Percentiles rank a stretch among this genome's conserved stretches.
phyloP scores from a whole-genome alignment of 2,113 vertebrate genomes.

The Chroicocephalus ridibundus region DNA sequence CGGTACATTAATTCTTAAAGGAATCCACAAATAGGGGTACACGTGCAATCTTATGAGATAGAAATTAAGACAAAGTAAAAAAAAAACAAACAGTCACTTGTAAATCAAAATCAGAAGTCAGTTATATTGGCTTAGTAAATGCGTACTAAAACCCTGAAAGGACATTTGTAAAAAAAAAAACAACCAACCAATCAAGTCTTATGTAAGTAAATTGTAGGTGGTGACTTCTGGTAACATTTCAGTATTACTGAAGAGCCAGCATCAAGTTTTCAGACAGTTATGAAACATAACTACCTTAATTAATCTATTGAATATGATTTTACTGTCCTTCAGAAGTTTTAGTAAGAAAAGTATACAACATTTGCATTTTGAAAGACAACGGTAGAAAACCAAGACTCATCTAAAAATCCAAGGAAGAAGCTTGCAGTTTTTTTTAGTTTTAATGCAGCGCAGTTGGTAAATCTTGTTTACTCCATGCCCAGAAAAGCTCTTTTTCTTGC shows the following conservation, averaged over 20 bases:
- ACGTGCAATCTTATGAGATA: not conserved
- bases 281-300: not conserved
- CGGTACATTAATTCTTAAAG: not conserved
- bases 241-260: not conserved
- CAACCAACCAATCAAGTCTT: too few species aligned
- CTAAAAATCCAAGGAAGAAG: not conserved
- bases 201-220: not conserved
- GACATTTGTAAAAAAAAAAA: not conserved
- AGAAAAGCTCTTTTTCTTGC: not conserved
- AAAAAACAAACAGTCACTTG: accelerated
- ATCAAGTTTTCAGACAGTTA: not conserved
- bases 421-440: not conserved
- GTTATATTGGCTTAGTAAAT: not conserved
- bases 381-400: not conserved
- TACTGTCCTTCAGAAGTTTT: not conserved
- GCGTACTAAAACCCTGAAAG: not conserved
- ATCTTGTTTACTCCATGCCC: not conserved
- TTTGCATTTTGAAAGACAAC: not conserved
- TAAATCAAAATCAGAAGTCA: not conserved
- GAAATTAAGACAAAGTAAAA: not conserved
- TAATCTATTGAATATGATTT: not conserved
- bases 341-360: not conserved
- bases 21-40: not conserved
- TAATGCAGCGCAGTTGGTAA: not conserved
- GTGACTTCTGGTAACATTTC: not conserved